Conservation (phyloP, 2,797 vertebrate species). For the Gambusia yucatana region DNA sequence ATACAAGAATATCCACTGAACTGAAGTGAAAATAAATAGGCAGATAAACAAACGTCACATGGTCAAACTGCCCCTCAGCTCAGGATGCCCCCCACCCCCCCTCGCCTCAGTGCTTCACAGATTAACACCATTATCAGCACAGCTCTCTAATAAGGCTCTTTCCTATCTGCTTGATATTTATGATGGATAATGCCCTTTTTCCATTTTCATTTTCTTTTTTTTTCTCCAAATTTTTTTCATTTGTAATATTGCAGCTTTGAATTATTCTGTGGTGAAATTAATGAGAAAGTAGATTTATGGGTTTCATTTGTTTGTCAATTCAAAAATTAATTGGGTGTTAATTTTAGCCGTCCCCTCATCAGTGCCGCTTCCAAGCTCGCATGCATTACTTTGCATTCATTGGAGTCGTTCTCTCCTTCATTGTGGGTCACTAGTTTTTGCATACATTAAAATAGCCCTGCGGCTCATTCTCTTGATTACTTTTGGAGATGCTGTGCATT, state of each 20-base stretch:
- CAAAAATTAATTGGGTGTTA: conserved; percentile 99
- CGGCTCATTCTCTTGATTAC: conserved; percentile 98
- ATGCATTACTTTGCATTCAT: conserved; percentile 94
- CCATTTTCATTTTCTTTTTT: conserved; percentile 61
- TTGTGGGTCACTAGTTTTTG: conserved; percentile 96
- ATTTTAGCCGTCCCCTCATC: conserved; percentile 98
- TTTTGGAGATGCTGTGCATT: conserved; percentile 94
- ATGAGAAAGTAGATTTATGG: conserved; percentile 99
- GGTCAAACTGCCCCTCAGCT: conserved; percentile 37
- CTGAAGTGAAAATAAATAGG: conserved; percentile 63
- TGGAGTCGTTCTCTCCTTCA: conserved; percentile 91
- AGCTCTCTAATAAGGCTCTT: conserved; percentile 88
- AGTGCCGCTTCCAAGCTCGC: conserved; percentile 88
- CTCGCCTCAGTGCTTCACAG: conserved; percentile 54
- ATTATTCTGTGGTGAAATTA: conserved; percentile 97
- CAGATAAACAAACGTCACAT: conserved; percentile 57
- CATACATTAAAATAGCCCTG: conserved; percentile 98
- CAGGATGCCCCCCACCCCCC: conserved; percentile 18
- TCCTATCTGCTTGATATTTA: conserved; percentile 98
- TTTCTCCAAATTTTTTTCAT: conserved; percentile 70
- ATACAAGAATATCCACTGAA: conserved; percentile 37
- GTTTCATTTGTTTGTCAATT: conserved; percentile 99
- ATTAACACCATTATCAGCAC: conserved; percentile 76
- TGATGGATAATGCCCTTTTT: conserved; percentile 97
- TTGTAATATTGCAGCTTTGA: conserved; percentile 95